These are phyloP conservation scores for Gymnothorax reevesii DNA, from an alignment of 2,797 vertebrate genomes.

Conservation along the genomic window DNA sequence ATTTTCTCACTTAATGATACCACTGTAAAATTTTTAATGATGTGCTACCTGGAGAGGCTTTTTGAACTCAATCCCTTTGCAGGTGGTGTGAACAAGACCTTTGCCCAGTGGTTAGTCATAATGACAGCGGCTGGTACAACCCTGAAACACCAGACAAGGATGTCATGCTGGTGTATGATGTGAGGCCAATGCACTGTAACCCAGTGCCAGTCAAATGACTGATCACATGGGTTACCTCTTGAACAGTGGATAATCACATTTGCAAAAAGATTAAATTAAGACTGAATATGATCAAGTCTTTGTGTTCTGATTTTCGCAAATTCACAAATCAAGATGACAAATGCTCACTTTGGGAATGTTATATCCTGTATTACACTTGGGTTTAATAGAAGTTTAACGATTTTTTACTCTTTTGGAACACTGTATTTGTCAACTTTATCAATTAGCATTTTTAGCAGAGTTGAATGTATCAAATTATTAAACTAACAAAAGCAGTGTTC, in stretches of 20 bases:
- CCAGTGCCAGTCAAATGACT: background rate
- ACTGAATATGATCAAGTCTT: background rate
- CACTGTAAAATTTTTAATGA: background rate
- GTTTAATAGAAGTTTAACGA: too few species aligned
- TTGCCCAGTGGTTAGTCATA: constrained; percentile 66
- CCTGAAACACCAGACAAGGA: constrained; percentile 52
- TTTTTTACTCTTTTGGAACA: background rate
- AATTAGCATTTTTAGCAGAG: background rate
- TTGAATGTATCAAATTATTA: background rate
- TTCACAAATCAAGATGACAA: background rate
- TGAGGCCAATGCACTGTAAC: constrained; percentile 28
- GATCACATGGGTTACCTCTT: constrained; percentile 6
- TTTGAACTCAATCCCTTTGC: constrained; percentile 14
- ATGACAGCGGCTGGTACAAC: constrained; percentile 64
- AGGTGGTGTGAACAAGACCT: constrained; percentile 82
- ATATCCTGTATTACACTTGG: background rate
- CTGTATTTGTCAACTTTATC: background rate
- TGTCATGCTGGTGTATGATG: constrained; percentile 68
- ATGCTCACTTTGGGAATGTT: background rate
- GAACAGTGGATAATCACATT: background rate
- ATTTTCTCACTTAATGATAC: background rate
- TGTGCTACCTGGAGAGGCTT: background rate
- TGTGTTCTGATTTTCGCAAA: background rate
- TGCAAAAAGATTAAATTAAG: background rate
- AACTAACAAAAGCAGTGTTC: background rate